Percentiles rank a stretch among this genome's conserved stretches.
Evolutionary conservation across 2,113 vertebrate genomes (phyloP).

Genomic region (Megaceryle maxima): DNA sequence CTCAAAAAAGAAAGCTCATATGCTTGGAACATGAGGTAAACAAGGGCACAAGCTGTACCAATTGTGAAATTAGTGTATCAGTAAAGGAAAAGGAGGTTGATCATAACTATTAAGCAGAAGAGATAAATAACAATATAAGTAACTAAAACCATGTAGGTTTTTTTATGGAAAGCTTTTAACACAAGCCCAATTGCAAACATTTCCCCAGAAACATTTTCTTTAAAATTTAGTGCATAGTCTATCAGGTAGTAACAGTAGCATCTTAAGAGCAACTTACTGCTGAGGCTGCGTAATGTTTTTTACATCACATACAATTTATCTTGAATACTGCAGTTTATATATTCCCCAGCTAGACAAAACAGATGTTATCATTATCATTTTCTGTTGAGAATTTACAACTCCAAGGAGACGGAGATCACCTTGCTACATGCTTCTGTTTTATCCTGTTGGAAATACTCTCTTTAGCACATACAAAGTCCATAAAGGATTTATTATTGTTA

Average conservation of each 20-base stretch:
- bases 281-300: neutral
- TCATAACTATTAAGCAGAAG: neutral
- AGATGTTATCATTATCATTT: neutral
- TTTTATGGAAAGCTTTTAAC: neutral
- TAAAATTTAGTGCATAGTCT: neutral
- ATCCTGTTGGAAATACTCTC: neutral
- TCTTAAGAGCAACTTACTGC: neutral
- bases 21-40: neutral
- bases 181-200: neutral
- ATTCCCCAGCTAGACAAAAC: neutral
- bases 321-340: neutral
- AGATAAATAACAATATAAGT: neutral
- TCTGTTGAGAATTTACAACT: neutral
- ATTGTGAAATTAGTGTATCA: neutral
- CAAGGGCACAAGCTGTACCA: neutral
- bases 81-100: neutral
- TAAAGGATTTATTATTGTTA: neutral
- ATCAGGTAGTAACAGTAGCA: neutral
- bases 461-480: neutral
- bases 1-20: neutral
- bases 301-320: neutral
- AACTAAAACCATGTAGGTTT: neutral
- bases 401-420: neutral
- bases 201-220: neutral
- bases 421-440: neutral